A percentile compares a stretch with the other conserved stretches of the same genome.
Conservation (phyloP, 2,797 vertebrate species). For the Sebastolobus alascanus region DNA sequence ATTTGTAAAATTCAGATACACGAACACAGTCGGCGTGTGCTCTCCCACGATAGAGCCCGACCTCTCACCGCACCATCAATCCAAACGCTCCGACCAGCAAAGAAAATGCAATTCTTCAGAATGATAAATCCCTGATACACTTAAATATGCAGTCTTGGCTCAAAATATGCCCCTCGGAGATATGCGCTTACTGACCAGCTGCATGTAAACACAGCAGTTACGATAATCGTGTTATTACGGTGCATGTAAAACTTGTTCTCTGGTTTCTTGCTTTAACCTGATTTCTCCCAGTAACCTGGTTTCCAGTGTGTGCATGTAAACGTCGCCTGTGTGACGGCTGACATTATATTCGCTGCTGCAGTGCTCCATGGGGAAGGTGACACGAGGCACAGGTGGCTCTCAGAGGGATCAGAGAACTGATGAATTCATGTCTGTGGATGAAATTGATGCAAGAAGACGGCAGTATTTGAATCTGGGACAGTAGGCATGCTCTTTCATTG, state of each 20-base stretch:
- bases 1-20: conserved; percentile 2
- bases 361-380: conserved; percentile 39
- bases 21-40: not conserved
- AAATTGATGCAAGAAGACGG: conserved; percentile 28
- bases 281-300: conserved; percentile 34
- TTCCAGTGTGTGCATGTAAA: conserved; percentile 37
- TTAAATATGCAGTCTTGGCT: conserved; percentile 22
- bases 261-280: conserved; percentile 36
- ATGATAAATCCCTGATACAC: conserved; percentile 3
- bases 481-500: conserved; percentile 2
- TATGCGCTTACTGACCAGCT: conserved; percentile 23
- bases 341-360: conserved; percentile 46
- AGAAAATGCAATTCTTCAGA: not conserved
- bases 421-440: conserved; percentile 42
- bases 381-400: conserved; percentile 56
- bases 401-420: conserved; percentile 34
- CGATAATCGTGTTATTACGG: not conserved
- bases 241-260: not conserved
- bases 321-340: not conserved
- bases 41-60: not conserved
- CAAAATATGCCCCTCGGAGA: conserved; percentile 1
- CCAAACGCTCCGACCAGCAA: not conserved
- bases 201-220: conserved; percentile 8
- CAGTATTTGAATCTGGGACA: conserved; percentile 39
- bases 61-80: not conserved